These are phyloP conservation scores for Margaritifera margaritifera DNA, from an alignment of 2,888 invertebrate genomes.

Conservation along the genomic window DNA sequence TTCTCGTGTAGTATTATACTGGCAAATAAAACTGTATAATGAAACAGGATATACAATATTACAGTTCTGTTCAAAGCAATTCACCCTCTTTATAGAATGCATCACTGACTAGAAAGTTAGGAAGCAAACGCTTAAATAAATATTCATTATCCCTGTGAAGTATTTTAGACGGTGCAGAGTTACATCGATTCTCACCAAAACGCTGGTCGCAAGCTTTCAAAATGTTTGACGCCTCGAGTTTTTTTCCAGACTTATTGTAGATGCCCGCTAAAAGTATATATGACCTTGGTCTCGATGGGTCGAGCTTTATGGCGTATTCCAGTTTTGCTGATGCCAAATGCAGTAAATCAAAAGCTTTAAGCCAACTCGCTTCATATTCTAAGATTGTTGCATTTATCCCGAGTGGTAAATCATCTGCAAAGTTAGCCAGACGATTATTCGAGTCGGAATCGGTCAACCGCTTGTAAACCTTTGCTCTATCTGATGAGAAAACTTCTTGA, in stretches of 20 bases:
- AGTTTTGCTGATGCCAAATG: conserved; percentile 37
- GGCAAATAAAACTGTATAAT: too few relatives aligned
- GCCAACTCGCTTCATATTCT: conserved; percentile 49
- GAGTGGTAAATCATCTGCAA: conserved; percentile 24
- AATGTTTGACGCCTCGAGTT: neutral
- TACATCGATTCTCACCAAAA: neutral
- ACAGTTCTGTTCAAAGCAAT: too few relatives aligned
- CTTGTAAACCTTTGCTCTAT: conserved; percentile 43
- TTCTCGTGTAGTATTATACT: too few relatives aligned
- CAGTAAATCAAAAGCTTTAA: conserved; percentile 38
- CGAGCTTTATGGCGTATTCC: conserved; percentile 17
- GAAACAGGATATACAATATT: too few relatives aligned
- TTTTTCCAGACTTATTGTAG: conserved; percentile 4
- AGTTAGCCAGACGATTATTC: conserved; percentile 15
- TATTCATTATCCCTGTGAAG: too few relatives aligned
- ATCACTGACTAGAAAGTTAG: too few relatives aligned
- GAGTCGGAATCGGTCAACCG: conserved; percentile 15
- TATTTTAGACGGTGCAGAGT: too few relatives aligned
- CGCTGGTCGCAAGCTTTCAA: conserved; percentile 3
- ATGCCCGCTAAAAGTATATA: conserved; percentile 32
- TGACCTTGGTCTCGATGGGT: conserved; percentile 19
- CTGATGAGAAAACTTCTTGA: conserved; percentile 42
- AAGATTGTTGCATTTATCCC: conserved; percentile 44
- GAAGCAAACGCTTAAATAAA: too few relatives aligned
- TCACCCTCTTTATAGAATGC: too few relatives aligned